Evolutionary conservation across 1,140 invertebrate species (phyloP).

Genomic region (Doryteuthis pealeii): DNA sequence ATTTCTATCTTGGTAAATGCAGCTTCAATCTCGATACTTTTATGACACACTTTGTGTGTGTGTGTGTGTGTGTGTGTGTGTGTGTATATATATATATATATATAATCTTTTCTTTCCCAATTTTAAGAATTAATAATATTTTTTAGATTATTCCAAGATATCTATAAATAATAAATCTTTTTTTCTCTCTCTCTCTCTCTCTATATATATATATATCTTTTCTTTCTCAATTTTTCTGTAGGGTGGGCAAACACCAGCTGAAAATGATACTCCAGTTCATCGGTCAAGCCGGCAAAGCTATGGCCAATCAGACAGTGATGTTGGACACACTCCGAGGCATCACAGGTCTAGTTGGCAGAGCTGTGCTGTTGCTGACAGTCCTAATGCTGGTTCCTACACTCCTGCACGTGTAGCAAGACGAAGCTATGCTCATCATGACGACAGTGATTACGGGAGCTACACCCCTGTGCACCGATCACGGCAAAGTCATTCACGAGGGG

Average conservation of each 20-base stretch:
- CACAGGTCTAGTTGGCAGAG: background rate
- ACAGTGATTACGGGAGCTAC: background rate
- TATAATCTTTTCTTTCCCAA: no score
- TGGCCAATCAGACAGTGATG: background rate
- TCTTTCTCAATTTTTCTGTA: no score
- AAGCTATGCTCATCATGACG: background rate
- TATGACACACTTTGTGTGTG: no score
- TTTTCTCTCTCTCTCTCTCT: no score
- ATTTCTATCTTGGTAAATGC: no score
- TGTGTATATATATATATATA: no score
- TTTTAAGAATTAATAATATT: no score
- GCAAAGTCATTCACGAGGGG: background rate
- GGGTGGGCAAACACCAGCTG: background rate
- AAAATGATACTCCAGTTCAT: background rate
- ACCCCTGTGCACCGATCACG: background rate
- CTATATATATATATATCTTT: no score
- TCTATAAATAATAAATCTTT: no score
- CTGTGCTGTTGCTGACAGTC: background rate
- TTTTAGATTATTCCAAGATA: no score
- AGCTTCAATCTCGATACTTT: no score
- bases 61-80: no score
- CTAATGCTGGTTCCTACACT: background rate
- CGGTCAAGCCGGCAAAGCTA: background rate
- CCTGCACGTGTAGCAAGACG: background rate
- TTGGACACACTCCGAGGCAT: background rate